Conservation (phyloP, 2,113 vertebrate species). For the Pantherophis guttatus region DNA sequence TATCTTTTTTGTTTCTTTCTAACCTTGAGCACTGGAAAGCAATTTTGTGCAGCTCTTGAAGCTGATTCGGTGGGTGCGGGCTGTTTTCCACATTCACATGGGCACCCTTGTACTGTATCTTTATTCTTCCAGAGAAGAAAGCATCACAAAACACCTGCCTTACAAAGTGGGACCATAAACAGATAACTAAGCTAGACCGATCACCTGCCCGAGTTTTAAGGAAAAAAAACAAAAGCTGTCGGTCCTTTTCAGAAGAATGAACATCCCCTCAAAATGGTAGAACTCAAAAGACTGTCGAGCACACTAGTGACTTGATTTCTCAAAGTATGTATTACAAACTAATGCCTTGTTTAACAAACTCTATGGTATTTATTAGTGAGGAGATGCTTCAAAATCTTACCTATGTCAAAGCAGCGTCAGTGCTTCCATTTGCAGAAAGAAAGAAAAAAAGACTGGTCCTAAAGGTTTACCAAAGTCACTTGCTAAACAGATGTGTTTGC, state of each 20-base stretch:
- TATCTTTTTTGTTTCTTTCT: conserved; percentile 62
- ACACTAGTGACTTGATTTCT: conserved; percentile 64
- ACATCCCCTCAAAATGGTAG: conserved; percentile 41
- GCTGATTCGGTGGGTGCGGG: conserved; percentile 54
- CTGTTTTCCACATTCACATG: conserved; percentile 42
- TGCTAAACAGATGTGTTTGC: conserved; percentile 75
- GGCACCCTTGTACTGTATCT: conserved; percentile 51
- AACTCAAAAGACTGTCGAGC: conserved; percentile 42
- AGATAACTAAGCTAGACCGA: conserved; percentile 42
- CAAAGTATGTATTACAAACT: conserved; percentile 57
- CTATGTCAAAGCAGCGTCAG: conserved; percentile 63
- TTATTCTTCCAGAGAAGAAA: conserved; percentile 56
- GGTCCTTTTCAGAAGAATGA: conserved; percentile 48
- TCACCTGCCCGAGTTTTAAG: conserved; percentile 54
- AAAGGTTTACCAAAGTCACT: conserved; percentile 74
- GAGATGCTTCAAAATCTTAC: conserved; percentile 71
- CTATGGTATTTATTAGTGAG: conserved; percentile 77
- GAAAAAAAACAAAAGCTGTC: conserved; percentile 68
- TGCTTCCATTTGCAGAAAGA: conserved; percentile 64
- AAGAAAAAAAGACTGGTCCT: conserved; percentile 48
- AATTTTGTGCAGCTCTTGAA: conserved; percentile 62
- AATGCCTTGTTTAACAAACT: conserved; percentile 75
- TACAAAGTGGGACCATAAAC: conserved; percentile 53
- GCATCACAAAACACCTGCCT: conserved; percentile 51
- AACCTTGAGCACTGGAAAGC: conserved; percentile 88